Evolutionary conservation across 2,113 vertebrate genomes (phyloP).

Genomic region (Paramormyrops kingsleyae): DNA sequence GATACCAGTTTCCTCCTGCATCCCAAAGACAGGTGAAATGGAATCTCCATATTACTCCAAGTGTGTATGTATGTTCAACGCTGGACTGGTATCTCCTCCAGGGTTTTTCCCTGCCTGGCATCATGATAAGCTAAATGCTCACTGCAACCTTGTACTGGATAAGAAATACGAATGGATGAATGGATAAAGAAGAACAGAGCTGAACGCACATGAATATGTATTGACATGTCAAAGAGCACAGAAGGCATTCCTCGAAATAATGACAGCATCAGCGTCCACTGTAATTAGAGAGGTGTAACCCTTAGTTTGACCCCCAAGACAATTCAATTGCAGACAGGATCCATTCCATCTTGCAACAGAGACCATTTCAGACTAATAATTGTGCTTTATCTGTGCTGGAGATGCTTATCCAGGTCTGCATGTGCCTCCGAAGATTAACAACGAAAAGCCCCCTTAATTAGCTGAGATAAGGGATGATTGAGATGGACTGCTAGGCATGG

Average conservation of each 20-base stretch:
- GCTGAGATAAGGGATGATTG: slow-evolving; percentile 29
- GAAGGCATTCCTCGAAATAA: slow-evolving; percentile 9
- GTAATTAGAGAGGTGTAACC: not conserved
- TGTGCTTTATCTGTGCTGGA: slow-evolving; percentile 39
- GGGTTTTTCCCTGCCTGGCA: not conserved
- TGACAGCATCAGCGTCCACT: not conserved
- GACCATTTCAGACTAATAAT: slow-evolving; percentile 26
- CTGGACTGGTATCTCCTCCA: not conserved
- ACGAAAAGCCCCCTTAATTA: slow-evolving; percentile 35
- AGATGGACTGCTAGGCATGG: not conserved
- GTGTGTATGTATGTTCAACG: not conserved
- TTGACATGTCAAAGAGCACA: not conserved
- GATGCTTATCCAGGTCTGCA: slow-evolving; percentile 32
- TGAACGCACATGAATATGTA: not conserved
- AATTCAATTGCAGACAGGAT: slow-evolving; percentile 27
- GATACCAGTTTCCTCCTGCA: not conserved
- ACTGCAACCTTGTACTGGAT: not conserved
- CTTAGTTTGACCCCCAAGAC: slow-evolving; percentile 25
- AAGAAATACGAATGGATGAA: not conserved
- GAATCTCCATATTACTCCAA: not conserved
- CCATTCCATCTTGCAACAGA: slow-evolving; percentile 31
- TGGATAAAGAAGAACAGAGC: not conserved
- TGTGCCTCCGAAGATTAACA: slow-evolving; percentile 37
- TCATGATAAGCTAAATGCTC: not conserved
- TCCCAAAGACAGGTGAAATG: not conserved